A percentile compares a stretch with the other conserved stretches of the same genome.
phyloP scores from a whole-genome alignment of 2,113 vertebrate species.

The Zosterops japonicus region DNA sequence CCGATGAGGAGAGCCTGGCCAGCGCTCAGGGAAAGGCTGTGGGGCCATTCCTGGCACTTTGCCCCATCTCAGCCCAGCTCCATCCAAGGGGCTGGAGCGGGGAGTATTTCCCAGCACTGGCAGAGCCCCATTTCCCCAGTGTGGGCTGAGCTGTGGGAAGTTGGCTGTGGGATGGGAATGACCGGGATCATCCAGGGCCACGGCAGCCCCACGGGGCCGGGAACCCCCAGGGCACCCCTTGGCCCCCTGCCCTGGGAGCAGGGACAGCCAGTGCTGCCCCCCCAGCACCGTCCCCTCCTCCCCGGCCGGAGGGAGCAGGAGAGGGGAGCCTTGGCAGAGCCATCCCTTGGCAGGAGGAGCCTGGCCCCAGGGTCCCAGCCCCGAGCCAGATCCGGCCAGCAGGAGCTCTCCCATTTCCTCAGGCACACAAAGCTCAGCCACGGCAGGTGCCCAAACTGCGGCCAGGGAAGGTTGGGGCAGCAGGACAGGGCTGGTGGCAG shows the following conservation, averaged over 20 bases:
- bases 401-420: background rate
- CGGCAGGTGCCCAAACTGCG: background rate
- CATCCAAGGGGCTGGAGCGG: background rate
- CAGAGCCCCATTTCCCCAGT: background rate
- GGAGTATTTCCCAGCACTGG: background rate
- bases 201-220: fast-evolving
- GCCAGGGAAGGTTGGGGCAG: background rate
- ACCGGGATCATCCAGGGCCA: background rate
- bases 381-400: constrained; percentile 14
- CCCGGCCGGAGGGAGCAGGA: background rate
- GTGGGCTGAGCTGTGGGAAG: background rate
- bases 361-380: constrained; percentile 27
- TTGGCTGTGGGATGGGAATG: background rate
- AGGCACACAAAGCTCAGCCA: background rate
- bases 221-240: background rate
- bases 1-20: background rate
- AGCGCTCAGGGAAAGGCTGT: background rate
- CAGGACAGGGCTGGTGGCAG: background rate
- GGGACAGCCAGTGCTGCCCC: background rate
- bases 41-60: background rate
- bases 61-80: background rate
- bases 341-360: background rate
- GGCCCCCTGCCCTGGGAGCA: background rate
- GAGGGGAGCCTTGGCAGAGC: background rate
- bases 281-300: background rate